These are phyloP conservation scores for Apocrypta bakeri DNA, from an alignment of 1,140 invertebrate species.

Conservation along the genomic window DNA sequence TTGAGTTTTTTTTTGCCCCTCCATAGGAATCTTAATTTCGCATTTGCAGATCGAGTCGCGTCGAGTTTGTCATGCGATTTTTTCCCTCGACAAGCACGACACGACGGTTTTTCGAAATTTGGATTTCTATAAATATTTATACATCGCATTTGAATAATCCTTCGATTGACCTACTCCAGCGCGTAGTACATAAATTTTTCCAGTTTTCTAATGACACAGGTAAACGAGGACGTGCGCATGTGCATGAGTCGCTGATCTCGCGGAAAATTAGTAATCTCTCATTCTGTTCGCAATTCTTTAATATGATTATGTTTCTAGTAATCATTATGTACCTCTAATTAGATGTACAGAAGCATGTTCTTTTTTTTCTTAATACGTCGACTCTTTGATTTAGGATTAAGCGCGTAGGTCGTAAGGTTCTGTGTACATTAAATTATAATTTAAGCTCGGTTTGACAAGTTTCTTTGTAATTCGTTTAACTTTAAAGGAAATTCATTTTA, in stretches of 20 bases:
- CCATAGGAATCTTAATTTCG: not conserved
- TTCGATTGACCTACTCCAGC: not conserved
- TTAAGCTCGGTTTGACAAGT: constrained; percentile 38
- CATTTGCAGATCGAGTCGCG: not conserved
- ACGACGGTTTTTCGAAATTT: not conserved
- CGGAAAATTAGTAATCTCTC: constrained; percentile 12
- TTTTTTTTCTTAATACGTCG: constrained; percentile 1
- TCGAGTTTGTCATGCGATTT: not conserved
- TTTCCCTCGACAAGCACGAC: not conserved
- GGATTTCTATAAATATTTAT: not conserved
- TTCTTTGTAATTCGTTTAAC: constrained; percentile 36
- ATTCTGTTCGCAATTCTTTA: constrained; percentile 1
- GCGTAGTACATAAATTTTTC: not conserved
- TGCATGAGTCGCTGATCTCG: constrained; percentile 24
- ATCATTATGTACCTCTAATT: not conserved
- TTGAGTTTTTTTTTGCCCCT: not conserved
- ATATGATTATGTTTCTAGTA: not conserved
- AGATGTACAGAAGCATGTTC: not conserved
- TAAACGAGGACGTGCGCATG: not conserved
- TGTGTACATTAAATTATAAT: constrained; percentile 32
- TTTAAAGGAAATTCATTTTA: constrained; percentile 20
- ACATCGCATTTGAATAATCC: not conserved
- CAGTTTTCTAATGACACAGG: not conserved
- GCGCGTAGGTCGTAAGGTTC: constrained; percentile 15
- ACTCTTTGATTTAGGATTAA: constrained; percentile 6